phyloP scores from a whole-genome alignment of 2,797 vertebrate genomes.

The Tolypeutes matacus region DNA sequence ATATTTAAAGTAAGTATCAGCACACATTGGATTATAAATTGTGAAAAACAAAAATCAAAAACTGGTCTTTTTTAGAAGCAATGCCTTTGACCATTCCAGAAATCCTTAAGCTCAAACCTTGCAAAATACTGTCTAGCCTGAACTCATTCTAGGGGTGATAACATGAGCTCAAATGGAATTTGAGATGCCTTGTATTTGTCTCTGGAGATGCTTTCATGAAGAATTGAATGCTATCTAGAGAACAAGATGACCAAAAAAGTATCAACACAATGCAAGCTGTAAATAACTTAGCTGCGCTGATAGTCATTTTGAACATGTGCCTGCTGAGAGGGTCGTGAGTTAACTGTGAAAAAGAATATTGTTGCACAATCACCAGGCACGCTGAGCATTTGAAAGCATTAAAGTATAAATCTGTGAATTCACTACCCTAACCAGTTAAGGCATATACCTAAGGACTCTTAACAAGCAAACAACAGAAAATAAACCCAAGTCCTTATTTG shows the following conservation, averaged over 20 bases:
- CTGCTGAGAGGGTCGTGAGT: constrained; percentile 72
- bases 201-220: neutral
- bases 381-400: constrained; percentile 81
- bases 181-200: neutral
- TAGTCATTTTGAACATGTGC: constrained; percentile 75
- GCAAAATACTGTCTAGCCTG: neutral
- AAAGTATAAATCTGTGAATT: constrained; percentile 78
- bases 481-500: constrained; percentile 67
- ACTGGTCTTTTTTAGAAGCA: neutral
- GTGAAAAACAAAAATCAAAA: neutral
- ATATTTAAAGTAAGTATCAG: neutral
- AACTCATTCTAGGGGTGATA: neutral
- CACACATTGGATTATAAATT: neutral
- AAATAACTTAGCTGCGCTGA: constrained; percentile 75
- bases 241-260: neutral
- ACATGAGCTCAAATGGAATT: neutral
- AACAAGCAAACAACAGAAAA: constrained; percentile 72
- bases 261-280: constrained; percentile 68
- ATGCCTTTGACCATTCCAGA: neutral
- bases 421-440: constrained; percentile 67
- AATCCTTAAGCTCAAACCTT: constrained; percentile 1
- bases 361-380: constrained; percentile 76
- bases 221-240: neutral
- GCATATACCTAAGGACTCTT: constrained; percentile 53
- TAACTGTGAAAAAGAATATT: constrained; percentile 84